A percentile compares a stretch with the other conserved stretches of the same genome.
These are phyloP conservation scores for Andrena bicolor DNA, from an alignment of 2,888 invertebrate genomes.

Conservation along the genomic window DNA sequence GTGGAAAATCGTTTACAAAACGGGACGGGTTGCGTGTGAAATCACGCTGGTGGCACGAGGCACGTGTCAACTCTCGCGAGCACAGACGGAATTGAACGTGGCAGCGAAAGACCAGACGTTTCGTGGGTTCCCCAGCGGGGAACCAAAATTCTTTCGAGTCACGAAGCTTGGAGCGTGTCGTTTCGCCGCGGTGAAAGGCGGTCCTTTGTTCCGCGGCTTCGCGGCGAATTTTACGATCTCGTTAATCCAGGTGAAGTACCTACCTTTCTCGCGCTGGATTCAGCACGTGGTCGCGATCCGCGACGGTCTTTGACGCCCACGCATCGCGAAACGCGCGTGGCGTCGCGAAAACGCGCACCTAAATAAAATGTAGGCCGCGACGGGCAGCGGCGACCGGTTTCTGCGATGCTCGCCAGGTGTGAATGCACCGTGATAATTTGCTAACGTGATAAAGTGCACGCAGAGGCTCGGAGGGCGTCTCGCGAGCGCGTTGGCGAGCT, in stretches of 20 bases:
- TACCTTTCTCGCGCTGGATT: constrained; percentile 3
- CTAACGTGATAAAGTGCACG: constrained; percentile 1
- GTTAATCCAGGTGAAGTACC: not conserved
- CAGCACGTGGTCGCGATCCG: constrained; percentile 16
- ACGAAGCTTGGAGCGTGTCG: constrained; percentile 9
- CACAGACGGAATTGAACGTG: not conserved
- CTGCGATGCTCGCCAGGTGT: constrained; percentile 25
- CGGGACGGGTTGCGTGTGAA: constrained; percentile 25
- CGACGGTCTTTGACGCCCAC: constrained; percentile 31
- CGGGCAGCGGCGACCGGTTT: constrained; percentile 37
- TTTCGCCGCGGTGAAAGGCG: not conserved
- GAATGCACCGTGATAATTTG: constrained; percentile 39
- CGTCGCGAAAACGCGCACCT: constrained; percentile 23
- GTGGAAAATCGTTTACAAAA: not conserved
- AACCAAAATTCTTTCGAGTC: constrained; percentile 31
- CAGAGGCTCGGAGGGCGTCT: constrained; percentile 1
- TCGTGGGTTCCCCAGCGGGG: constrained; percentile 4
- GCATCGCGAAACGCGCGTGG: not conserved
- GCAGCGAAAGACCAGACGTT: constrained; percentile 13
- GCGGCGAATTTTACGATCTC: constrained; percentile 4
- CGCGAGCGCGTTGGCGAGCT: not conserved
- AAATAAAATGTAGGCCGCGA: constrained; percentile 59
- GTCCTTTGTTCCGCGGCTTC: not conserved
- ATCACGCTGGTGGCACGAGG: not conserved
- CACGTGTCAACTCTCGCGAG: constrained; percentile 21